A percentile compares a stretch with the other conserved stretches of the same genome.
phyloP scores from a whole-genome alignment of 2,888 invertebrate genomes.

The Plagodis pulveraria region DNA sequence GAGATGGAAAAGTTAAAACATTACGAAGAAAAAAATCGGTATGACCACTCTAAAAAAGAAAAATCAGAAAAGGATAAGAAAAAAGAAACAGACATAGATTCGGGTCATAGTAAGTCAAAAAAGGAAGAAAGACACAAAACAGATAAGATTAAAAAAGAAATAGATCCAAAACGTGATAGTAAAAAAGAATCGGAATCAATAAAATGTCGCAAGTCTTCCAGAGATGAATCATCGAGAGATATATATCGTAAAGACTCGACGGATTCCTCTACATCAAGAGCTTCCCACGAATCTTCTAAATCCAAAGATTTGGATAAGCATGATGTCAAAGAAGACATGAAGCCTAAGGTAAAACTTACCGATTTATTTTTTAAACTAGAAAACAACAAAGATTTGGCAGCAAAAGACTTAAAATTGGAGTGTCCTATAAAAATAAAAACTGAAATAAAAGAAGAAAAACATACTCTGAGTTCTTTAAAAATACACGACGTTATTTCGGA shows the following conservation, averaged over 20 bases:
- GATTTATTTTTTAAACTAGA: constrained; percentile 80
- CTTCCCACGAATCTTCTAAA: constrained; percentile 75
- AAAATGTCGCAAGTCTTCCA: constrained; percentile 73
- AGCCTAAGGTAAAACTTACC: constrained; percentile 65
- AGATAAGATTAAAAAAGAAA: constrained; percentile 71
- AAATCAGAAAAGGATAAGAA: constrained; percentile 70
- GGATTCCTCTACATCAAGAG: constrained; percentile 76
- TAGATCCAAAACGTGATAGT: constrained; percentile 69
- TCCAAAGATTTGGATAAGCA: constrained; percentile 65
- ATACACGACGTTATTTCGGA: constrained; percentile 41
- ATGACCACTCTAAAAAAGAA: constrained; percentile 80
- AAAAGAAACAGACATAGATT: constrained; percentile 64
- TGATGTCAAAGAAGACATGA: constrained; percentile 70
- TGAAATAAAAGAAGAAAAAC: constrained; percentile 81
- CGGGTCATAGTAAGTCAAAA: constrained; percentile 53
- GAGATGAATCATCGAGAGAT: constrained; percentile 73
- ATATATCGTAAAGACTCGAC: constrained; percentile 79
- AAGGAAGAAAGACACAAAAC: constrained; percentile 81
- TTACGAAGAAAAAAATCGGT: constrained; percentile 69
- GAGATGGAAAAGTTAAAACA: constrained; percentile 59
- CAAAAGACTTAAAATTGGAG: constrained; percentile 45
- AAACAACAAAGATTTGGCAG: constrained; percentile 72
- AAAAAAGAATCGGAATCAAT: constrained; percentile 71
- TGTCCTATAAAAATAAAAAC: constrained; percentile 56
- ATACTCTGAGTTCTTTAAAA: constrained; percentile 35